A percentile compares a stretch with the other conserved stretches of the same genome.
Conservation (phyloP, 2,113 vertebrate genomes). For the Caretta caretta region DNA sequence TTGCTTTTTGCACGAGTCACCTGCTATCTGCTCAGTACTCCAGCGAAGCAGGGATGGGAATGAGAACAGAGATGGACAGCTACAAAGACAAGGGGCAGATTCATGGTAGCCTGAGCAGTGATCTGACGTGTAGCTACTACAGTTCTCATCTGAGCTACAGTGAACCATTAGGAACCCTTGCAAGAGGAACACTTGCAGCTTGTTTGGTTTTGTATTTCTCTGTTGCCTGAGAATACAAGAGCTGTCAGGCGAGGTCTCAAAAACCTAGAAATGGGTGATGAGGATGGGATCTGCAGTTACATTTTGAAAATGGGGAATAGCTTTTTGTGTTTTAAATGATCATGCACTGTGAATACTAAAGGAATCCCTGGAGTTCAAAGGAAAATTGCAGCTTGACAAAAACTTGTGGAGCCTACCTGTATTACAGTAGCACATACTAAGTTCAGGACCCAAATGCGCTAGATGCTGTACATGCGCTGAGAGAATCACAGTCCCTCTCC, state of each 20-base stretch:
- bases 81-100: neutral
- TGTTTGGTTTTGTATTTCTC: fast-evolving
- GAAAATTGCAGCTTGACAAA: neutral
- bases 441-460: neutral
- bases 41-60: neutral
- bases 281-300: neutral
- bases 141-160: fast-evolving
- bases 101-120: fast-evolving
- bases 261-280: neutral
- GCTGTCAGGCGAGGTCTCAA: fast-evolving
- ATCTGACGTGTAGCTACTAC: neutral
- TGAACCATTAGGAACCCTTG: neutral
- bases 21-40: neutral
- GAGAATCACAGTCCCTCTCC: neutral
- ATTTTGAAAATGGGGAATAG: fast-evolving
- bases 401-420: neutral
- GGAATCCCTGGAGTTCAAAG: neutral
- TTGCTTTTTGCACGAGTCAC: fast-evolving
- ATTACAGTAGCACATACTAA: neutral
- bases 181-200: neutral
- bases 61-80: neutral
- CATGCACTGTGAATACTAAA: fast-evolving
- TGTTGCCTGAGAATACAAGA: neutral
- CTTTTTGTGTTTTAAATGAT: neutral
- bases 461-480: neutral